phyloP scores from a whole-genome alignment of 2,113 vertebrate genomes.

The Microcebus ravelobensis region DNA sequence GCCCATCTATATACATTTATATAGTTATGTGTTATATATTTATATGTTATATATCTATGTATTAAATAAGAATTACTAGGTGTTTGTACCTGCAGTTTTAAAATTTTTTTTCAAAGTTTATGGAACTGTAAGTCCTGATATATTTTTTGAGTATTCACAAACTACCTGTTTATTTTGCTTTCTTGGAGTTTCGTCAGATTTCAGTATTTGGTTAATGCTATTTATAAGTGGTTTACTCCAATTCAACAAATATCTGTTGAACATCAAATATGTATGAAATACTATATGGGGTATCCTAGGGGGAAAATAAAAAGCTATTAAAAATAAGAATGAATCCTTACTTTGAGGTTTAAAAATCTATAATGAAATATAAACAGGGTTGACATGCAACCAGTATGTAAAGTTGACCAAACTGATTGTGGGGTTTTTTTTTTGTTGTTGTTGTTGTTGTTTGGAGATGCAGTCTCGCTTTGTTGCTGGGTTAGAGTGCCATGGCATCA shows the following conservation, averaged over 20 bases:
- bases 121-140: not conserved
- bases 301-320: not conserved
- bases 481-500: no score
- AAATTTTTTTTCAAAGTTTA: not conserved
- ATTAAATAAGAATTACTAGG: not conserved
- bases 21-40: not conserved
- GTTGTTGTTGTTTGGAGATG: no score
- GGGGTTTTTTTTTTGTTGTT: no score
- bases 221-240: not conserved
- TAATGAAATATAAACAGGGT: not conserved
- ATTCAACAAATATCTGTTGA: not conserved
- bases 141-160: constrained; percentile 6
- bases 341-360: constrained; percentile 43
- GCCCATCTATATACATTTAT: not conserved
- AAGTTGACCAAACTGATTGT: not conserved
- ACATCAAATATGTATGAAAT: not conserved
- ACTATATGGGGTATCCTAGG: not conserved
- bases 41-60: not conserved
- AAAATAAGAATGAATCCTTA: constrained; percentile 9
- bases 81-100: not conserved
- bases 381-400: not conserved
- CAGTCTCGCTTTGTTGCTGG: no score
- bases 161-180: constrained; percentile 20
- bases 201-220: not conserved
- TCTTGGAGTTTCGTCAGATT: not conserved